Conservation (phyloP, 2,797 vertebrate genomes). For the Tenualosa ilisha region DNA sequence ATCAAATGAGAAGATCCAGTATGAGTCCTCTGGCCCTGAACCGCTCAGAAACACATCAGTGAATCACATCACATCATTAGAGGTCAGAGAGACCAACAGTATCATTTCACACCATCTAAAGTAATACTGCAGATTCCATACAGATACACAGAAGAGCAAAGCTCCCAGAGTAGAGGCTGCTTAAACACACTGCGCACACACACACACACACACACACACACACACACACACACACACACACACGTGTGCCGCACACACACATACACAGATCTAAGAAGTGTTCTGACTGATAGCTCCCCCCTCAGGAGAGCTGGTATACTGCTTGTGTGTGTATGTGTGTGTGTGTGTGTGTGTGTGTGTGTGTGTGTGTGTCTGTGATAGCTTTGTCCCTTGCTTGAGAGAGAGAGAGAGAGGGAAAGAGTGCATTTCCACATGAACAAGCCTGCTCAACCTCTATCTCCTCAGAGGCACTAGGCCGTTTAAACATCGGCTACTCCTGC, state of each 20-base stretch:
- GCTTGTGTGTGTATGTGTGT: constrained; percentile 15
- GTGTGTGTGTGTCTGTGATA: constrained; percentile 1
- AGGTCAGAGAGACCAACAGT: background rate
- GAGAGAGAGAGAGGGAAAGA: background rate
- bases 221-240: constrained; percentile 10
- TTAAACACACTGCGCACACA: background rate
- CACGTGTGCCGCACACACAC: background rate
- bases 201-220: background rate
- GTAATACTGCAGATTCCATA: background rate
- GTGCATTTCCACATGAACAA: constrained; percentile 46
- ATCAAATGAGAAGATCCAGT: too few species aligned
- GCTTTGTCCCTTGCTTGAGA: background rate
- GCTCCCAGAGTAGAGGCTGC: background rate
- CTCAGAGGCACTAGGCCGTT: constrained; percentile 25
- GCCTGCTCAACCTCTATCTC: constrained; percentile 35
- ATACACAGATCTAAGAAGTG: background rate
- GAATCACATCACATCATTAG: background rate
- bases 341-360: constrained; percentile 29
- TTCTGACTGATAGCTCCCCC: constrained; percentile 35
- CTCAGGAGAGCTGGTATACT: constrained; percentile 38
- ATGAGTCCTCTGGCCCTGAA: background rate
- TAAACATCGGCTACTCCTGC: background rate
- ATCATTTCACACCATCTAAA: background rate
- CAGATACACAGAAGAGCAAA: background rate
- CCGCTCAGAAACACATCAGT: background rate